phyloP scores from a whole-genome alignment of 2,888 invertebrate genomes.

The Caenorhabditis angaria region DNA sequence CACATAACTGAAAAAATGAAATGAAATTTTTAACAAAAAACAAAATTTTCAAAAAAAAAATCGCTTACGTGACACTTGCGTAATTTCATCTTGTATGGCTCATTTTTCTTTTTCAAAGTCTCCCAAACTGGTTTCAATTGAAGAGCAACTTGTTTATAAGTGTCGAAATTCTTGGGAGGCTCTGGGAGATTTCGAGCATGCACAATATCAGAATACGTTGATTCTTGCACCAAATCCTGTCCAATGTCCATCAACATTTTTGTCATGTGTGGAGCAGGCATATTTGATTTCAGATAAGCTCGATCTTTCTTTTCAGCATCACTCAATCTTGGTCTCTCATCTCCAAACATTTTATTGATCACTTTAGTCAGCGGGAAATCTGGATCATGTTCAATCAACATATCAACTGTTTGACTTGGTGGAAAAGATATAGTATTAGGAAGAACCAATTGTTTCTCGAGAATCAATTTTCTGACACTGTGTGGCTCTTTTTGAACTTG shows the following conservation, averaged over 20 bases:
- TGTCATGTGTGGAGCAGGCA: conserved; percentile 67
- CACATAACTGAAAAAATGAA: conserved; percentile 54
- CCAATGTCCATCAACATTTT: conserved; percentile 68
- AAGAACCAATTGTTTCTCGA: conserved; percentile 69
- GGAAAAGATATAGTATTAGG: conserved; percentile 71
- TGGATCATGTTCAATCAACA: conserved; percentile 70
- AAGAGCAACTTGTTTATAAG: conserved; percentile 69
- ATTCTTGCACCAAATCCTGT: conserved; percentile 70
- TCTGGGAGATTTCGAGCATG: conserved; percentile 70
- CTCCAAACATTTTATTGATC: conserved; percentile 64
- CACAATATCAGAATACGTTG: conserved; percentile 71
- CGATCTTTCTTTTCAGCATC: conserved; percentile 65
- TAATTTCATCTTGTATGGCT: conserved; percentile 62
- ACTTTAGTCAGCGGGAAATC: conserved; percentile 63
- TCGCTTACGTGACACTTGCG: conserved; percentile 51
- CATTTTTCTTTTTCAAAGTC: conserved; percentile 61
- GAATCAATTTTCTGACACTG: conserved; percentile 64
- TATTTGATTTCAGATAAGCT: conserved; percentile 50
- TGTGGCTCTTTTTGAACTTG: conserved; percentile 69
- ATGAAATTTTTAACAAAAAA: conserved; percentile 5
- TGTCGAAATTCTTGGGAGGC: conserved; percentile 69
- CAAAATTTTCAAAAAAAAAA: neutral
- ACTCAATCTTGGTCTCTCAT: conserved; percentile 62
- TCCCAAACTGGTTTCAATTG: conserved; percentile 71
- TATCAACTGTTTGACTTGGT: conserved; percentile 68